Evolutionary conservation across 2,888 invertebrate species (phyloP), one percentile per base, ranked within the genome.

Genomic region (Glyphotaelius pellucidus): DNA sequence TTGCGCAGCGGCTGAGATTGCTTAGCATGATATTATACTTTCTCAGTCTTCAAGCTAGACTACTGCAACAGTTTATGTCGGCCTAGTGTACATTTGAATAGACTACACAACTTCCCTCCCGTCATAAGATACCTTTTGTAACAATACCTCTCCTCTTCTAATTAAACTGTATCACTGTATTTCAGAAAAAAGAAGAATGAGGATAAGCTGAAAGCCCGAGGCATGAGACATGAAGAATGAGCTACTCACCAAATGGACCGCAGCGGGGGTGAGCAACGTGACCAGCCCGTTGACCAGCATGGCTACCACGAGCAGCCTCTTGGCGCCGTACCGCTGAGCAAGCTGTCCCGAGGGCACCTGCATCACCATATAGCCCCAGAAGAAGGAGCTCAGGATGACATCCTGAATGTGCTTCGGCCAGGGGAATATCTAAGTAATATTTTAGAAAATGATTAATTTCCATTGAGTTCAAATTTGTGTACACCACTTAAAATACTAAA

Each of bases 261-360:
- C 97, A 87, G 96, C 93, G 0, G 98, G 98, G 91, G 97, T 96
- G 3, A 97, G 94, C 15, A 98, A 94, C 0, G 97, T 97, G n/a
- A 97, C 95, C 0, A 98, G 80, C 0, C 97, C 97, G 79, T 97
- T 97, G 4, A 97, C 94, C 0, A 96, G 94, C 94, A 97, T 95
- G 0, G 97, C 96, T 0, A 95, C 94, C 0, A 96, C 95, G 11
- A 97, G 94, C 4, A 98, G 95, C 81, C 96, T 95, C 93, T 97
- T 97, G 1, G 98, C 97, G 7, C 98, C 98, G 94, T 97, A 97
- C 80, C 96, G 96, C 93, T 97, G 97, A 0, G 98, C 97, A 90
- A 98, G 94, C 93, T 97, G 96, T 0, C 98, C 98, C 0, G 97
- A 97, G 0, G 97, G 97, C n/a, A 97, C 95, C 95, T 98, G 98